Percentiles rank a stretch among this genome's conserved stretches.
Conservation (phyloP, 2,797 vertebrate genomes). For the Acanthis flammea region DNA sequence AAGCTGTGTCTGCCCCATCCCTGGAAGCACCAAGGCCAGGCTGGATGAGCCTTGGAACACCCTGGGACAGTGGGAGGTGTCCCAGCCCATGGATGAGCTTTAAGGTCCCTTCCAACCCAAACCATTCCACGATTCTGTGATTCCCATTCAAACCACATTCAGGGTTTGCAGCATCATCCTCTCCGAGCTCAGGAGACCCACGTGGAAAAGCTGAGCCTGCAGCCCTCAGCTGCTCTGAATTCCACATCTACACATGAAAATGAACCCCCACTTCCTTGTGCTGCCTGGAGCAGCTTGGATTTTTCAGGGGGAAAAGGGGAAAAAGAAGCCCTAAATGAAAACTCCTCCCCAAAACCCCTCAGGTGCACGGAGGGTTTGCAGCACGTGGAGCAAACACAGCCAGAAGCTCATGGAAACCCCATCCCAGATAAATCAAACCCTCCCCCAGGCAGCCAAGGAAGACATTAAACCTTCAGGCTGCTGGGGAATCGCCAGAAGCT, state of each 20-base stretch:
- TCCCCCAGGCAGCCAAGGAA: not conserved
- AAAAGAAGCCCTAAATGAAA: not conserved
- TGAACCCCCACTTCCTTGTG: not conserved
- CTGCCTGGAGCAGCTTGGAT: not conserved
- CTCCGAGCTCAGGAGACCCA: not conserved
- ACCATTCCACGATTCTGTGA: not conserved
- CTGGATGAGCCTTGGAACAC: fast-evolving
- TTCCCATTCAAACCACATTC: not conserved
- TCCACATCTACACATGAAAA: not conserved
- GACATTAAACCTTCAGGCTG: not conserved
- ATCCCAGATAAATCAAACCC: not conserved
- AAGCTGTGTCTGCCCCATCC: not conserved
- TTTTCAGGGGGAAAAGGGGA: not conserved
- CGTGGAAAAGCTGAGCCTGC: not conserved
- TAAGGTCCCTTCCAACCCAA: not conserved
- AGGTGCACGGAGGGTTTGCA: fast-evolving
- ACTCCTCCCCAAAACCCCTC: not conserved
- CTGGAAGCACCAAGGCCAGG: not conserved
- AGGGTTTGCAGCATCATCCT: not conserved
- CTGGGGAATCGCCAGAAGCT: not conserved
- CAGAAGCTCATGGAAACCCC: not conserved
- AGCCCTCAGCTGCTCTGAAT: not conserved
- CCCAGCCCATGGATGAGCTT: not conserved
- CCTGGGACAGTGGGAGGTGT: not conserved
- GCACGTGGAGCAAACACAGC: not conserved